Percentiles rank a stretch among this genome's conserved stretches.
Evolutionary conservation across 2,797 vertebrate species (phyloP).

Genomic region (Buphagus erythrorhynchus): DNA sequence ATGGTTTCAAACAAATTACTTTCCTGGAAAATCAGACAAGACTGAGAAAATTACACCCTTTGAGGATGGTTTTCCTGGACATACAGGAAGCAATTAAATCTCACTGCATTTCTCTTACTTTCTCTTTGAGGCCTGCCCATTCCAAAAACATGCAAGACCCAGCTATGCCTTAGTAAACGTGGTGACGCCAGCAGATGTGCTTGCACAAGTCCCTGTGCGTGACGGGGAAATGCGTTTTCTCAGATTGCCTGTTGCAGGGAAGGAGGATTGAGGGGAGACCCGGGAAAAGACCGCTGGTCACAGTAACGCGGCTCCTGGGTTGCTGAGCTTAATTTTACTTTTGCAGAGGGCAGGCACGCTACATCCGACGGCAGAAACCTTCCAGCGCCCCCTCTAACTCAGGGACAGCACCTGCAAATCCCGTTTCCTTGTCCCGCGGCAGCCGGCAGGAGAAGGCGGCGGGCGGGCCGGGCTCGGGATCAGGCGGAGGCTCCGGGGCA

Average conservation of each 20-base stretch:
- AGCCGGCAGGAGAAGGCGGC: rapidly evolving
- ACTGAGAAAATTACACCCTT: background rate
- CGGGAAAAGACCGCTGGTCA: rapidly evolving
- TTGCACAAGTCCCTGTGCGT: rapidly evolving
- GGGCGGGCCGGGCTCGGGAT: rapidly evolving
- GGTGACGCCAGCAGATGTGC: rapidly evolving
- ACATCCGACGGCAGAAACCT: rapidly evolving
- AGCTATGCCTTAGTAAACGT: rapidly evolving
- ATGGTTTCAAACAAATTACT: background rate
- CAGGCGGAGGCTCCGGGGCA: too few relatives aligned
- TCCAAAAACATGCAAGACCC: background rate
- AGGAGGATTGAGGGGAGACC: rapidly evolving
- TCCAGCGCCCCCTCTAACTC: too few relatives aligned
- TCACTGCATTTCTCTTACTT: background rate
- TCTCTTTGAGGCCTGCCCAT: background rate
- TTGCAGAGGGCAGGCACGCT: too few relatives aligned
- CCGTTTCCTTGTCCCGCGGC: rapidly evolving
- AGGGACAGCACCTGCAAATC: rapidly evolving
- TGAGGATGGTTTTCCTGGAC: background rate
- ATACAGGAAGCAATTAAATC: background rate
- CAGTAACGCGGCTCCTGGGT: rapidly evolving
- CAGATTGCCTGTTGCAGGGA: rapidly evolving
- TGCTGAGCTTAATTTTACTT: background rate
- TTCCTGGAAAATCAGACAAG: background rate
- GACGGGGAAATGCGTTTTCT: background rate